Evolutionary conservation across 2,113 vertebrate genomes (phyloP).

Genomic region (Carassius gibelio): DNA sequence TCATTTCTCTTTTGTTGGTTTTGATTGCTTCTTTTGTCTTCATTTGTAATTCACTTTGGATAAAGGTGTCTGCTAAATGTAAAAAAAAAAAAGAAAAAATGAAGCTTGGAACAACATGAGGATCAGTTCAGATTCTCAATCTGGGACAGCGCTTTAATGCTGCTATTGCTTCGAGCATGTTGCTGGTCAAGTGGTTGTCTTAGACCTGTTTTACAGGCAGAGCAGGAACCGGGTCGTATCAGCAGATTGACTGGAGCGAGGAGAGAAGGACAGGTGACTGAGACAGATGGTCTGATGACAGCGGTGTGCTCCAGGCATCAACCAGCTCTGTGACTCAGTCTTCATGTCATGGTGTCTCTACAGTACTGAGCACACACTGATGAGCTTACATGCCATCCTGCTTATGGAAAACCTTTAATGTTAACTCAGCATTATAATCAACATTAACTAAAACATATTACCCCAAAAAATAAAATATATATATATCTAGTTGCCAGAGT

Average conservation of each 20-base stretch:
- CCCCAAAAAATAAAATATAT: too few species aligned
- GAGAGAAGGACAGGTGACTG: neutral
- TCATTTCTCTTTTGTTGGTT: too few species aligned
- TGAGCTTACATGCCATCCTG: neutral
- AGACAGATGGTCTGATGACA: neutral
- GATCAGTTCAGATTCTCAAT: neutral
- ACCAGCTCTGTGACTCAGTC: neutral
- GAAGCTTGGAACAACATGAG: neutral
- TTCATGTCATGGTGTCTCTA: neutral
- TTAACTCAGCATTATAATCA: too few species aligned
- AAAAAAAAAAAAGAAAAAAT: too few species aligned
- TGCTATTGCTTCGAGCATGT: neutral
- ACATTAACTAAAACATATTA: too few species aligned
- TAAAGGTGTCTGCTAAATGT: too few species aligned
- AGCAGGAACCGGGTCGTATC: conserved; percentile 34
- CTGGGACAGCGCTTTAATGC: neutral
- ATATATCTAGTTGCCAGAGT: too few species aligned
- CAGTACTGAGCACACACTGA: too few species aligned
- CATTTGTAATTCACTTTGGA: too few species aligned
- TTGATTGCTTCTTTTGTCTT: too few species aligned
- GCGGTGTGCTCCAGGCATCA: neutral
- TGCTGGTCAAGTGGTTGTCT: conserved; percentile 18
- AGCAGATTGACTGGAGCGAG: conserved; percentile 29
- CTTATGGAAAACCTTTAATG: neutral
- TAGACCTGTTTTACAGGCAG: conserved; percentile 7